Percentiles rank a stretch among this genome's conserved stretches.
Conservation (phyloP, 1,140 invertebrate species). For the Gryon sp. region DNA sequence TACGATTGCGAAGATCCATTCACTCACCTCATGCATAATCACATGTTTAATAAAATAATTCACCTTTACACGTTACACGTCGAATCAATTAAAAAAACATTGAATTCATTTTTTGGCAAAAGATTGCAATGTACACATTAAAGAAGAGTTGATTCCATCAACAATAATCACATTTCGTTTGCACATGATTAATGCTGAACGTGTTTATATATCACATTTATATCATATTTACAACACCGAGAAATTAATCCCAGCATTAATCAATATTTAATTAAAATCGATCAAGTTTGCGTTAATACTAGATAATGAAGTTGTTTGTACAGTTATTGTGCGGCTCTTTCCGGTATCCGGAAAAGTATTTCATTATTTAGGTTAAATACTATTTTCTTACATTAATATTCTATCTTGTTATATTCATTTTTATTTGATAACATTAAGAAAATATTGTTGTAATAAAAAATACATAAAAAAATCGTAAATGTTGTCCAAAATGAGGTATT, state of each 20-base stretch:
- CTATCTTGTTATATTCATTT: too few relatives aligned
- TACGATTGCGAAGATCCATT: too few relatives aligned
- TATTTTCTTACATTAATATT: too few relatives aligned
- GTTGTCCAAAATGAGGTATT: too few relatives aligned
- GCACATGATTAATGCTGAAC: slow-evolving; percentile 21
- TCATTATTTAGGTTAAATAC: slow-evolving; percentile 8
- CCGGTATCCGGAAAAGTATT: slow-evolving; percentile 1
- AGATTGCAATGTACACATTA: background rate
- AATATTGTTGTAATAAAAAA: too few relatives aligned
- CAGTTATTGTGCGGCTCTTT: slow-evolving; percentile 28
- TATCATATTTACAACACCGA: slow-evolving; percentile 7
- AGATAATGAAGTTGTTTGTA: slow-evolving; percentile 27
- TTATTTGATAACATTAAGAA: too few relatives aligned
- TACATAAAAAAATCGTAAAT: too few relatives aligned
- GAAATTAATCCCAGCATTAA: slow-evolving; percentile 14
- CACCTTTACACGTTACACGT: too few relatives aligned
- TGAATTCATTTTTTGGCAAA: too few relatives aligned
- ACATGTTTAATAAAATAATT: too few relatives aligned
- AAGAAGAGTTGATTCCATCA: slow-evolving; percentile 17
- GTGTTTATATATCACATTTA: slow-evolving; percentile 2
- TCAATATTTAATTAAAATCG: slow-evolving; percentile 45
- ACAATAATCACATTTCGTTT: slow-evolving; percentile 18
- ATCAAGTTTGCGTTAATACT: slow-evolving; percentile 10
- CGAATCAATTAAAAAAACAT: too few relatives aligned
- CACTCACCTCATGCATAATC: too few relatives aligned